Evolutionary conservation across 23 tunicate genomes (phyloP), one percentile per base, ranked within the genome.

Genomic region (Ciona savignyi): DNA sequence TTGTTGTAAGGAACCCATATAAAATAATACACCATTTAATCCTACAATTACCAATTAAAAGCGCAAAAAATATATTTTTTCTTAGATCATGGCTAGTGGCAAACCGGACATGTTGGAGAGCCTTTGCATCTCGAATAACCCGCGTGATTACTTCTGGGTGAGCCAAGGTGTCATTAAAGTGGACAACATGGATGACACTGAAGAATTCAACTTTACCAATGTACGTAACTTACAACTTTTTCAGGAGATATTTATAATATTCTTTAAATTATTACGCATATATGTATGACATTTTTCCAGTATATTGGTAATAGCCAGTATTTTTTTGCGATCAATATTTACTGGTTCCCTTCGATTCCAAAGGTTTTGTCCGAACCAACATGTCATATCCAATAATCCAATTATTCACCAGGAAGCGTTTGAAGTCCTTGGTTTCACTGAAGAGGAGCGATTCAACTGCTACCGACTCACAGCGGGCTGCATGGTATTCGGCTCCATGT

Each of bases 371-470:
- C n/a, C n/a, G n/a, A n/a, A n/a, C n/a, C n/a, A n/a, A n/a, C n/a
- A n/a, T n/a, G n/a, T n/a, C n/a, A n/a, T n/a, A n/a, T n/a, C n/a
- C n/a, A n/a, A n/a, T n/a, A n/a, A n/a, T n/a, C n/a, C n/a, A n/a
- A n/a, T n/a, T n/a, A n/a, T n/a, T n/a, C n/a, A n/a, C n/a, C 63
- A 91, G 97, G 97, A 91, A 74, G 90, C 99, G 33, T 87, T 94
- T 69, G 77, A 74, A 23, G 82, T 94, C 28, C 90, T 94, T 29
- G 99, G 98, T 2, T 93, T 93, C 56, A 30, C 51, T 28, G 79
- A 67, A 3, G 86, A 81, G 3, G 98, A 93, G 31, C 81, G 81
- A 30, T 29, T 74, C 63, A 83, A 74, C 2, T 71, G 84, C 65
- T 93, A 78, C 79, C 62, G 74, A 30, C 70, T 86, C 11, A 93